Percentiles rank a stretch among this genome's conserved stretches.
phyloP scores from a whole-genome alignment of 2,888 invertebrate species.

The Agriopis leucophaearia region DNA sequence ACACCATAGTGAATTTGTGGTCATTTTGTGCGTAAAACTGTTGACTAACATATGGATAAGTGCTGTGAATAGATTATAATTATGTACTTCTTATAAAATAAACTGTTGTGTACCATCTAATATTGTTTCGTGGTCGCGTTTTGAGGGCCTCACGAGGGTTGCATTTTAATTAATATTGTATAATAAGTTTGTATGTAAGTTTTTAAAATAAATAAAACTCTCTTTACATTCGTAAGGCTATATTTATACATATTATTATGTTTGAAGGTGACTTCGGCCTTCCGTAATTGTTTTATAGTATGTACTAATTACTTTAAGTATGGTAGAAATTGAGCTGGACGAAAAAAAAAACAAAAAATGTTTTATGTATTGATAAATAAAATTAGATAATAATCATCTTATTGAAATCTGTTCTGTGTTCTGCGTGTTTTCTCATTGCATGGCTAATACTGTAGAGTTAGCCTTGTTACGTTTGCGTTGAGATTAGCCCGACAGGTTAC shows the following conservation, averaged over 20 bases:
- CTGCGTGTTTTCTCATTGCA: slow-evolving; percentile 71
- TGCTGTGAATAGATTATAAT: slow-evolving; percentile 84
- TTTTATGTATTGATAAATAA: slow-evolving; percentile 72
- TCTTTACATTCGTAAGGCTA: slow-evolving; percentile 84
- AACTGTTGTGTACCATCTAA: slow-evolving; percentile 83
- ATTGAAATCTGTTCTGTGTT: slow-evolving; percentile 72
- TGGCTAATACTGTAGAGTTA: slow-evolving; percentile 48
- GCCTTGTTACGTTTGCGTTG: slow-evolving; percentile 16
- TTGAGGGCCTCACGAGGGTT: slow-evolving; percentile 75
- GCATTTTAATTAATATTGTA: slow-evolving; percentile 80
- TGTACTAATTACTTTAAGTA: slow-evolving; percentile 73
- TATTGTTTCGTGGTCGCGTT: slow-evolving; percentile 73
- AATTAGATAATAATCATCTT: slow-evolving; percentile 70
- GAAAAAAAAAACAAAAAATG: slow-evolving; percentile 68
- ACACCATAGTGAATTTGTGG: slow-evolving; percentile 66
- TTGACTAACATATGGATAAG: slow-evolving; percentile 85
- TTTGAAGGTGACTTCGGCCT: slow-evolving; percentile 78
- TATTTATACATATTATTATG: slow-evolving; percentile 82
- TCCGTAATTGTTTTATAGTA: slow-evolving; percentile 84
- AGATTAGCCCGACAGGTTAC: slow-evolving; percentile 30
- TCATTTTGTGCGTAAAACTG: slow-evolving; percentile 78
- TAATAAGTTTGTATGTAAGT: slow-evolving; percentile 82
- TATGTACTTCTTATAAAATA: slow-evolving; percentile 71
- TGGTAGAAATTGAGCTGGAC: slow-evolving; percentile 73
- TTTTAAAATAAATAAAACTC: slow-evolving; percentile 80